phyloP scores from a whole-genome alignment of 53 echinoderm and acorn worm species.

The Stichopus horrens region DNA sequence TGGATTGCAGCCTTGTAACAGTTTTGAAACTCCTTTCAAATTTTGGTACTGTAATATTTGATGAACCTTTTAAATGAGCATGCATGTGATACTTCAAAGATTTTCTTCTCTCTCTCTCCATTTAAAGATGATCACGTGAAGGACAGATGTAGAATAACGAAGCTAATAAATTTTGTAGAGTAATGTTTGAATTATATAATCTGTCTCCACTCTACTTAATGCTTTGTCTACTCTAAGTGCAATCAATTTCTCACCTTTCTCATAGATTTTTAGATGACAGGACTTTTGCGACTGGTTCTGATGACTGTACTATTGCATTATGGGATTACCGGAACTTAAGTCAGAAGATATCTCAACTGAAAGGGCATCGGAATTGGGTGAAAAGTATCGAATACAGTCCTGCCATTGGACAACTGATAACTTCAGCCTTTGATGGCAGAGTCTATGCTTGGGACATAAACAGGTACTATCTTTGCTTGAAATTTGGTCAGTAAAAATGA shows the following conservation, averaged over 20 bases:
- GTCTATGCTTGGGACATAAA: conserved; percentile 94
- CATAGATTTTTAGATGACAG: conserved; percentile 90
- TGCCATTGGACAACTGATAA: conserved; percentile 63
- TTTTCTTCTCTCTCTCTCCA: no score
- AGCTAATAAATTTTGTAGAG: no score
- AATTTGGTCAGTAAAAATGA: background rate
- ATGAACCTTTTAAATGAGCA: no score
- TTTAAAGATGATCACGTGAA: no score
- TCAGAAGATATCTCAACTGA: conserved; percentile 71
- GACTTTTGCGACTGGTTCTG: conserved; percentile 91
- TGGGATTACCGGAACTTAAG: conserved; percentile 97
- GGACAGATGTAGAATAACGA: no score
- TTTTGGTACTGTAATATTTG: no score
- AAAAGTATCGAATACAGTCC: conserved; percentile 96
- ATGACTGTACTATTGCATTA: conserved; percentile 94
- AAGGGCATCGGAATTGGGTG: conserved; percentile 95
- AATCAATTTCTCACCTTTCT: background rate
- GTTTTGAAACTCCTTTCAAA: no score
- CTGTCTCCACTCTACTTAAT: no score
- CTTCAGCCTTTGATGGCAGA: conserved; percentile 91
- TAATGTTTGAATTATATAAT: no score
- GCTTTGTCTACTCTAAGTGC: no score
- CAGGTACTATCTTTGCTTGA: conserved; percentile 51
- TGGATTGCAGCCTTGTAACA: no score
- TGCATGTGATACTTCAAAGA: no score